A percentile compares a stretch with the other conserved stretches of the same genome.
phyloP scores from a whole-genome alignment of 2,888 invertebrate genomes.

The Agelastica alni region DNA sequence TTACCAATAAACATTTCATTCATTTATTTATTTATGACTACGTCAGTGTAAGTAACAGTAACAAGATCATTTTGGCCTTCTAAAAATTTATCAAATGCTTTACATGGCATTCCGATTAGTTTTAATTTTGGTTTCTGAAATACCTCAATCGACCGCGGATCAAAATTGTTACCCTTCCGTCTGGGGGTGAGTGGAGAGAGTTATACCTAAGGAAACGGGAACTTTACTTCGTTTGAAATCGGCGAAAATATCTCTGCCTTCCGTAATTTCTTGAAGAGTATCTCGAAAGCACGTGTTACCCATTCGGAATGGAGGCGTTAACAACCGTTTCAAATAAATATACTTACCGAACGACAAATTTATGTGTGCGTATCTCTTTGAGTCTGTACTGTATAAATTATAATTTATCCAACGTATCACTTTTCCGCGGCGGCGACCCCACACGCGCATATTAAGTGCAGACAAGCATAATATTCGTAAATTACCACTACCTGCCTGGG shows the following conservation, averaged over 20 bases:
- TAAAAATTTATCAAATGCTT: too few relatives aligned
- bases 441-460: constrained; percentile 35
- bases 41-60: too few relatives aligned
- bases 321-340: constrained; percentile 37
- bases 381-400: constrained; percentile 31
- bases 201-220: too few relatives aligned
- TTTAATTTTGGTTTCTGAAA: too few relatives aligned
- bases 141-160: too few relatives aligned
- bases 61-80: too few relatives aligned
- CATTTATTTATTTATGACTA: too few relatives aligned
- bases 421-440: constrained; percentile 37
- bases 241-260: background rate
- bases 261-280: constrained; percentile 14
- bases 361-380: constrained; percentile 32
- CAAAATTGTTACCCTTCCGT: too few relatives aligned
- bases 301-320: constrained; percentile 28
- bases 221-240: constrained; percentile 17
- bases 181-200: too few relatives aligned
- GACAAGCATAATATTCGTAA: constrained; percentile 31
- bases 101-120: too few relatives aligned
- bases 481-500: constrained; percentile 19
- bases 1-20: too few relatives aligned
- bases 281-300: constrained; percentile 28
- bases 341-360: constrained; percentile 34
- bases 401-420: constrained; percentile 31